phyloP scores from a whole-genome alignment of 2,888 invertebrate genomes.

The Drosophila villosipedis region DNA sequence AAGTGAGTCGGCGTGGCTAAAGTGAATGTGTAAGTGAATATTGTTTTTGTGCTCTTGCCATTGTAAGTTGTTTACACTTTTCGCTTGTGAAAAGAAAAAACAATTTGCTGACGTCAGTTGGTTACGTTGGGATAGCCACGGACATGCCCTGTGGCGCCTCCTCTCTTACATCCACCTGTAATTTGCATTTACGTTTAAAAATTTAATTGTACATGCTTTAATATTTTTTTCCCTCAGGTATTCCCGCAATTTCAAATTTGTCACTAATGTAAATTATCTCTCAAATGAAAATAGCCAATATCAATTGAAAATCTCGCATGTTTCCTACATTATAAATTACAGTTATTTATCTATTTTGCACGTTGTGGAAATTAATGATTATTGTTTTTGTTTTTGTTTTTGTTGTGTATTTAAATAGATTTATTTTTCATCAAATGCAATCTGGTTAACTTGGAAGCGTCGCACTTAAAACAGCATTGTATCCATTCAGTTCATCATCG shows the following conservation, averaged over 20 bases:
- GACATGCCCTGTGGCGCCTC: slow-evolving; percentile 17
- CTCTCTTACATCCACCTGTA: slow-evolving; percentile 31
- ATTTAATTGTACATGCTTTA: slow-evolving; percentile 42
- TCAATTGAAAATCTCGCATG: slow-evolving; percentile 22
- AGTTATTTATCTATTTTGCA: slow-evolving; percentile 31
- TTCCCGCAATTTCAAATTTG: slow-evolving; percentile 30
- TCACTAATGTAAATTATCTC: slow-evolving; percentile 40
- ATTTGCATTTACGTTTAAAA: slow-evolving; percentile 41
- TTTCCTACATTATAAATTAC: slow-evolving; percentile 26
- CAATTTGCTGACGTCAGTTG: slow-evolving; percentile 49
- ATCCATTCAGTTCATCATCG: not conserved
- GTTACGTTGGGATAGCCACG: slow-evolving; percentile 29
- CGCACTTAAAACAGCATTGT: not conserved
- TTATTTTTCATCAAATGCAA: not conserved
- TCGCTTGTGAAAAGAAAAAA: slow-evolving; percentile 30
- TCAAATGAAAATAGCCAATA: slow-evolving; percentile 7
- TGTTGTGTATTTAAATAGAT: slow-evolving; percentile 8
- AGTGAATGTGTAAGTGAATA: slow-evolving; percentile 28
- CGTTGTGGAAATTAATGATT: slow-evolving; percentile 17
- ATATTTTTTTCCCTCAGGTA: slow-evolving; percentile 12
- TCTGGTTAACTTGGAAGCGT: not conserved
- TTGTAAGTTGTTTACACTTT: slow-evolving; percentile 59
- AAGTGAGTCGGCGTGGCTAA: slow-evolving; percentile 33
- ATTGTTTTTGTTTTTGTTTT: not conserved
- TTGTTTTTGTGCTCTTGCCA: slow-evolving; percentile 19